Conservation (phyloP, 2,113 vertebrate genomes). For the Sturnira hondurensis region DNA sequence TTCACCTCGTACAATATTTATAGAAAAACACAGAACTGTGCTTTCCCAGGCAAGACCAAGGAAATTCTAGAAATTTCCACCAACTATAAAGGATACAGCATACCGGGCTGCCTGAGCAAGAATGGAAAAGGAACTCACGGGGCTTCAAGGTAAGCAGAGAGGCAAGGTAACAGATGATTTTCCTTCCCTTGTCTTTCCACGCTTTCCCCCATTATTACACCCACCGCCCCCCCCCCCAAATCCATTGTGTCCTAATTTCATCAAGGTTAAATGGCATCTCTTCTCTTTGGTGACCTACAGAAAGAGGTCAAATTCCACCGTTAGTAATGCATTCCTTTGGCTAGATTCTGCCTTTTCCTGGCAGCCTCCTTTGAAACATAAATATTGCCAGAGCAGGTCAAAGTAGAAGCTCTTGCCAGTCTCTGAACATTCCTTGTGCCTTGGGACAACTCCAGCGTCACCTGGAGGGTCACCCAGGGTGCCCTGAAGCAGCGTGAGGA, state of each 20-base stretch:
- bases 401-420: not conserved
- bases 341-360: not conserved
- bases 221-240: fast-evolving
- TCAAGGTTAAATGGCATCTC: not conserved
- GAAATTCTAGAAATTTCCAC: constrained; percentile 15
- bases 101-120: not conserved
- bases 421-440: not conserved
- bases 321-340: not conserved
- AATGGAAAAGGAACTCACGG: not conserved
- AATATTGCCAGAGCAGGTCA: not conserved
- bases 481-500: not conserved
- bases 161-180: not conserved
- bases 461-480: not conserved
- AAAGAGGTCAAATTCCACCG: not conserved
- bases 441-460: not conserved
- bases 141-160: not conserved
- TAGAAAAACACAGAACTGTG: constrained; percentile 24
- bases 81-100: not conserved
- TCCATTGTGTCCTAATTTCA: not conserved
- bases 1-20: not conserved
- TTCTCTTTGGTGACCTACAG: not conserved
- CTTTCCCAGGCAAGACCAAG: constrained; percentile 10
- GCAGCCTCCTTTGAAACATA: not conserved
- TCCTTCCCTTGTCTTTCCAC: not conserved
- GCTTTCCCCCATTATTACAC: not conserved